phyloP scores from a whole-genome alignment of 2,888 invertebrate species.

The Aethes cnicana region DNA sequence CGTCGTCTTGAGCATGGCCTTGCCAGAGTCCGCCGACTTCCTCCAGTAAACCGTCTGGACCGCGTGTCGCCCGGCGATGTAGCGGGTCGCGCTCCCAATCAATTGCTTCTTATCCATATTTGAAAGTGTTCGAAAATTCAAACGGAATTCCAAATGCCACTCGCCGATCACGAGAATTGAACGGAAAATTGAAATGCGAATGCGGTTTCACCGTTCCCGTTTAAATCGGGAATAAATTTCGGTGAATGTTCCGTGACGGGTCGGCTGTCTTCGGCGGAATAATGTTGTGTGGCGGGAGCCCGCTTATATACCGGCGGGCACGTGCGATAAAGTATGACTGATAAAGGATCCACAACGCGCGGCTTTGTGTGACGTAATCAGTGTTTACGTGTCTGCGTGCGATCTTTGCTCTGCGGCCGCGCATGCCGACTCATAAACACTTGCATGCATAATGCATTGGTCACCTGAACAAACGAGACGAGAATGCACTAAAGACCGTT shows the following conservation, averaged over 20 bases:
- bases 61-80: conserved; percentile 87
- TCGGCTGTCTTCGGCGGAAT: conserved; percentile 16
- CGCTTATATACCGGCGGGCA: conserved; percentile 52
- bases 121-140: conserved; percentile 15
- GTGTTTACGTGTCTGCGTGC: conserved; percentile 44
- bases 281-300: conserved; percentile 8
- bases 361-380: conserved; percentile 40
- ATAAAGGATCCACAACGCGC: conserved; percentile 50
- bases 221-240: conserved; percentile 14
- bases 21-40: conserved; percentile 71
- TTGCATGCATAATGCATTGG: conserved; percentile 16
- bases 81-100: conserved; percentile 87
- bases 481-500: too few species aligned
- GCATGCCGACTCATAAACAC: conserved; percentile 49
- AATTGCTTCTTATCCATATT: conserved; percentile 79
- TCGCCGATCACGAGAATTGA: conserved; percentile 21
- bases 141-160: conserved; percentile 27
- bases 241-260: conserved; percentile 6
- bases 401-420: conserved; percentile 62
- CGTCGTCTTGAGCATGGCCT: conserved; percentile 80
- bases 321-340: conserved; percentile 52
- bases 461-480: conserved; percentile 7
- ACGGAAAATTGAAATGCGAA: conserved; percentile 23
- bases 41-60: conserved; percentile 91
- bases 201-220: conserved; percentile 12